Percentiles rank a stretch among this genome's conserved stretches.
phyloP scores from a whole-genome alignment of 2,113 vertebrate genomes.

The Romanogobio albipinnatus region DNA sequence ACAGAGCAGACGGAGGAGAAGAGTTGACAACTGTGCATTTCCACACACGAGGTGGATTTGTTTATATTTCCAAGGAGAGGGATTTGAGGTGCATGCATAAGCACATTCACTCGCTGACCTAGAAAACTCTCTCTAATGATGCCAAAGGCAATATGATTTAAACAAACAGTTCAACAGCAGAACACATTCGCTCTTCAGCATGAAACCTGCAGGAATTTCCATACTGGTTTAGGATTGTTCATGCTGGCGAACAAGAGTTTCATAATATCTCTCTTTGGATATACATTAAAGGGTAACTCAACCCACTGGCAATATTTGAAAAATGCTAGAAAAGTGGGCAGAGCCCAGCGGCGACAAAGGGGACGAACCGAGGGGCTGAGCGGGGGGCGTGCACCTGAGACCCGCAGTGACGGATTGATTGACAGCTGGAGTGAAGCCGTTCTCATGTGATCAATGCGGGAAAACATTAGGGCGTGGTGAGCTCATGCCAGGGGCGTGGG shows the following conservation, averaged over 20 bases:
- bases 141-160: conserved; percentile 39
- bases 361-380: no score
- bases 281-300: neutral
- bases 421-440: no score
- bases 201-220: neutral
- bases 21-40: conserved; percentile 67
- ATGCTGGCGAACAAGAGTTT: neutral
- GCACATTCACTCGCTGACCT: conserved; percentile 35
- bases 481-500: no score
- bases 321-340: no score
- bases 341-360: no score
- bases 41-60: conserved; percentile 67
- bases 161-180: conserved; percentile 13
- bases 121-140: conserved; percentile 47
- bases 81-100: conserved; percentile 17
- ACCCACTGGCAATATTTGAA: no score
- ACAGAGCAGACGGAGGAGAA: conserved; percentile 41
- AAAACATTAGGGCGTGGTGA: no score
- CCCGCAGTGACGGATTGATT: no score
- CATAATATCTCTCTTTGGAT: neutral
- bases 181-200: neutral
- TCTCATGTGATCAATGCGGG: no score
- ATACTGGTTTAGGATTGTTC: neutral
- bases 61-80: conserved; percentile 62
- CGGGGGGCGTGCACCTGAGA: no score